These are phyloP conservation scores for Acropora yongei DNA, from an alignment of 64 coral and sea anemone genomes.

Conservation along the genomic window DNA sequence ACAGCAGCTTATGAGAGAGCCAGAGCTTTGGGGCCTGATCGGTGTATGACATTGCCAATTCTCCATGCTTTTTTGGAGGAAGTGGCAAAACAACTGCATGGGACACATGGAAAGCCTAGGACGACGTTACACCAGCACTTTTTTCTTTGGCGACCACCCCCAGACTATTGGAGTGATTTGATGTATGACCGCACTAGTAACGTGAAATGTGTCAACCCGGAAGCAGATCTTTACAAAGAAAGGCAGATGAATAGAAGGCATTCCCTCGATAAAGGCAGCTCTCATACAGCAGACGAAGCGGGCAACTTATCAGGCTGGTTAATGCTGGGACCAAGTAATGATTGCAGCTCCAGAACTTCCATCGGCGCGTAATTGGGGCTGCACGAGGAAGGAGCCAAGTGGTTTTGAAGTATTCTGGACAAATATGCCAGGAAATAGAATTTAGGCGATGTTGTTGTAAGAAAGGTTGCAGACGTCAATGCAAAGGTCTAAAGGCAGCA, in stretches of 20 bases:
- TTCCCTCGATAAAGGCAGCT: too few species aligned
- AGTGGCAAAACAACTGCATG: neutral
- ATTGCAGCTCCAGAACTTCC: too few species aligned
- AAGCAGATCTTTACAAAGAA: slow-evolving; percentile 57
- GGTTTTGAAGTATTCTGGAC: too few species aligned
- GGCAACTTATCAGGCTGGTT: slow-evolving; percentile 27
- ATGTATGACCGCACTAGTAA: slow-evolving; percentile 55
- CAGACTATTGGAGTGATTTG: slow-evolving; percentile 45
- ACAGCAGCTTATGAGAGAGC: neutral
- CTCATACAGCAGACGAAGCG: neutral
- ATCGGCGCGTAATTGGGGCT: too few species aligned
- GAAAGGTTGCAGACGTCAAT: too few species aligned
- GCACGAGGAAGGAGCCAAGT: too few species aligned
- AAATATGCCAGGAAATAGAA: too few species aligned
- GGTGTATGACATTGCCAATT: neutral
- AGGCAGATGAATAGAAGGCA: too few species aligned
- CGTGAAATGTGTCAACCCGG: slow-evolving; percentile 29
- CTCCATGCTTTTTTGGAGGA: neutral
- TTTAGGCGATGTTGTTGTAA: too few species aligned
- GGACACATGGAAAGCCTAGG: neutral
- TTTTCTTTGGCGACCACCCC: neutral
- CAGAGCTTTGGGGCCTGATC: too few species aligned
- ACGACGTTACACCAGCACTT: slow-evolving; percentile 2
- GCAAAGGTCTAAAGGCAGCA: too few species aligned
- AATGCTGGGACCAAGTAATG: neutral